Evolutionary conservation across 2,113 vertebrate species (phyloP), one percentile per base, ranked within the genome.

Genomic region (Genyomyrus donnyi): DNA sequence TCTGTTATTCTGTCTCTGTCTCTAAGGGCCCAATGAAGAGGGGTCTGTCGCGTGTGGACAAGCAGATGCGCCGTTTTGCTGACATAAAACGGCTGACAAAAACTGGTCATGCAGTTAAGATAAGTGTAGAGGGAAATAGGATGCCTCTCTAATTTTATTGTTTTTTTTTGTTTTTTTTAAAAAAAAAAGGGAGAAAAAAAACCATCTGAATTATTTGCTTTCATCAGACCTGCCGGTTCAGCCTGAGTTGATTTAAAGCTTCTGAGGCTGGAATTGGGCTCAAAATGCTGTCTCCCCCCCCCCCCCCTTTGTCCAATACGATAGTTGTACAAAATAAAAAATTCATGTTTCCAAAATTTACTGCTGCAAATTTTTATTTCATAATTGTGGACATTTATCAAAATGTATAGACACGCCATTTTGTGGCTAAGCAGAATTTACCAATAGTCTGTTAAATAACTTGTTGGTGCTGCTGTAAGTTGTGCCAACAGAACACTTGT

Each of bases 121-220:
- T 99, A 97, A 99, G 98, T 93, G 98, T 99, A 83, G 97, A 99
- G 91, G 98, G 98, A 17, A 99, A 99, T 96, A 96, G 97, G 93
- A 99, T 99, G 98, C 98, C 98, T 0, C 97, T 99, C 96, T 99
- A 97, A 99, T 96, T 92, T 93, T 94, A 85, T 17, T 21, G 4
- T 11, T 58, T 70, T 89, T 74, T 77, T 50, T 31, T 58, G 52
- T 46, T 49, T 4, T 53, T 53, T 53, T 19, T 1, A 13, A 13
- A 49, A 49, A 52, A 52, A 52, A 53, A 53, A 53, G 4, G 5
- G 17, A 19, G 17, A 56, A 56, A 0, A 21, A 56, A 56, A 56
- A n/a, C 1, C 52, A 39, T 42, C 7, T 87, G 85, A 52, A 46
- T 74, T 50, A 46, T 87, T 52, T 31, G 45, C 89, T 85, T 27